These are phyloP conservation scores for Phrynocephalus vlangalii DNA, from an alignment of 2,797 vertebrate species.

Conservation along the genomic window DNA sequence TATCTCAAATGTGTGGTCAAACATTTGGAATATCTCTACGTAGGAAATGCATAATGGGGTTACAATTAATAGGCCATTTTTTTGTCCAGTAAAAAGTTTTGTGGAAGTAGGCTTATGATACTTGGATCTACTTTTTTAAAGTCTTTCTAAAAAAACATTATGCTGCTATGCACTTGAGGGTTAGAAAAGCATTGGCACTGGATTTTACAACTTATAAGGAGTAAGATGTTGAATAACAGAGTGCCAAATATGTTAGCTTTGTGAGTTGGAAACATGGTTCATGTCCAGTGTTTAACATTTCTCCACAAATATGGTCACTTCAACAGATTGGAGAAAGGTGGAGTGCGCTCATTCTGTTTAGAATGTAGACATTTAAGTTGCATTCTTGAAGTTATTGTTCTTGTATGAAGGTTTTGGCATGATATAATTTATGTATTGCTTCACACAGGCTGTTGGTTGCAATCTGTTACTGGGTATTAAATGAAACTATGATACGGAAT, in stretches of 20 bases:
- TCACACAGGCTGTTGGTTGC: background rate
- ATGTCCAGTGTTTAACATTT: background rate
- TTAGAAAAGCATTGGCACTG: background rate
- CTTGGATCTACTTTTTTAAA: background rate
- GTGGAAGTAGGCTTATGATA: background rate
- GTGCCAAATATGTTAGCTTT: background rate
- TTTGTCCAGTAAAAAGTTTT: background rate
- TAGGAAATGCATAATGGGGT: slow-evolving; percentile 1
- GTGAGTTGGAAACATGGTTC: background rate
- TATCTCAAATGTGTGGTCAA: background rate
- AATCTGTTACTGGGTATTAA: background rate
- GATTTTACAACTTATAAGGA: background rate
- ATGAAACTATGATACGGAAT: background rate
- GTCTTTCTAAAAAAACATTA: background rate
- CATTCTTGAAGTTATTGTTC: background rate
- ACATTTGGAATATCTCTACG: background rate
- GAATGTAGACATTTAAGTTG: background rate
- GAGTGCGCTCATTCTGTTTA: background rate
- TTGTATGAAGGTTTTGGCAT: background rate
- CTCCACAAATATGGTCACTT: background rate
- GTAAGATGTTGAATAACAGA: background rate
- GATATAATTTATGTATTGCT: background rate
- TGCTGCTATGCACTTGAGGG: background rate
- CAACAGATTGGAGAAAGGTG: no score
- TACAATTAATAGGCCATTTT: background rate